Base-by-base conservation (phyloP, 2,113 vertebrate genomes). In the Pao palembangensis region DNA sequence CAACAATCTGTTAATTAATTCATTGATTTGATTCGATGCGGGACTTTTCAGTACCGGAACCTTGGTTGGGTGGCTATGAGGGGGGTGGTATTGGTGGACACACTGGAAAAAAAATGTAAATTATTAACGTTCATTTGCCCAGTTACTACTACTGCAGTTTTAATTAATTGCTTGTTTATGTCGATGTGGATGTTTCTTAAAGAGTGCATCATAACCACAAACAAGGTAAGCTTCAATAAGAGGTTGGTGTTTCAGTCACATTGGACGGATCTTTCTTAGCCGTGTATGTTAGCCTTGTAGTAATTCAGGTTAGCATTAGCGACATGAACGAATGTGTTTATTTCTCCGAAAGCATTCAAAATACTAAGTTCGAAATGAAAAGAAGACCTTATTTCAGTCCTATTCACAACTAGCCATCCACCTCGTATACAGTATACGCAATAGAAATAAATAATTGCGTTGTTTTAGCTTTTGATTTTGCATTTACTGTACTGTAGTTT, bases 61-160 rank as follows among this genome's bases (percentile, higher is more conserved):
- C 21, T 23, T 62, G 15, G 41, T 55, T 59, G n/a, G 5, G 50
- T 18, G 17, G 19, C 14, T 14, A 58, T 54, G 67, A 38, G 50
- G 71, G 77, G 87, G 81, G 71, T 55, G 47, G 46, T 52, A 57
- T 75, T 88, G 66, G 61, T 64, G 70, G 84, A 79, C 63, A 84
- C 90, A 77, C 86, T 23, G 21, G 21, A 82, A 64, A 38, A 75
- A 84, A 83, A 85, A 83, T 82, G 66, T 42, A 85, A 84, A 87
- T 88, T 79, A 87, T 74, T 64, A 85, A 38, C 74, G 62, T 76
- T 75, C 47, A 78, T 78, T 71, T 78, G 58, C 28, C 28, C 28
- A 31, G 28, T 31, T 58, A 61, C 49, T 51, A 15, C 65, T 61
- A 61, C 64, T 62, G 60, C 57, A 21, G 8, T n/a, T 62, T 60